Conservation (phyloP, 2,113 vertebrate species). For the Lepus europaeus region DNA sequence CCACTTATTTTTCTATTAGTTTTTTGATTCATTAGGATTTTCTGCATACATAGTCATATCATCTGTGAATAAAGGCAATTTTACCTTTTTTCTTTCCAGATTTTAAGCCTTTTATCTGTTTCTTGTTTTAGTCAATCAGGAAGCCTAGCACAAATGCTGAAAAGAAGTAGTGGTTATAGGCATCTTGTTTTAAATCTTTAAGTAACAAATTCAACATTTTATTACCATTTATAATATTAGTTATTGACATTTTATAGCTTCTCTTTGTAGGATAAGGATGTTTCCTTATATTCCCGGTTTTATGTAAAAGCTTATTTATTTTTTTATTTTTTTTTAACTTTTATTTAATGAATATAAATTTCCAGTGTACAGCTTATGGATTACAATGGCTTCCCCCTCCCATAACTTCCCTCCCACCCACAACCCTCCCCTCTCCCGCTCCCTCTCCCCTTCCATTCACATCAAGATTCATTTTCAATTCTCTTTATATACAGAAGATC, state of each 20-base stretch:
- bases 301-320: not conserved
- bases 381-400: too few species aligned
- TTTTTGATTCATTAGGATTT: slow-evolving; percentile 29
- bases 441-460: too few species aligned
- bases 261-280: not conserved
- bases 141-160: not conserved
- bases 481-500: too few species aligned
- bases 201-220: not conserved
- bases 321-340: not conserved
- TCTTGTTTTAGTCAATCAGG: not conserved
- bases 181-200: slow-evolving; percentile 18
- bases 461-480: too few species aligned
- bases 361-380: too few species aligned
- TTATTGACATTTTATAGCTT: not conserved
- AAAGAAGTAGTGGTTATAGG: not conserved
- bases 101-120: not conserved
- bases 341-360: too few species aligned
- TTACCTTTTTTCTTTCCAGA: not conserved
- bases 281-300: not conserved
- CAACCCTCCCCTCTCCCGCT: too few species aligned
- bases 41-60: not conserved
- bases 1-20: not conserved
- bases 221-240: not conserved
- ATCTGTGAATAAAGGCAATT: slow-evolving; percentile 36
- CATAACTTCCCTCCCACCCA: too few species aligned